Conservation (phyloP, 2,113 vertebrate genomes). For the Carlito syrichta region DNA sequence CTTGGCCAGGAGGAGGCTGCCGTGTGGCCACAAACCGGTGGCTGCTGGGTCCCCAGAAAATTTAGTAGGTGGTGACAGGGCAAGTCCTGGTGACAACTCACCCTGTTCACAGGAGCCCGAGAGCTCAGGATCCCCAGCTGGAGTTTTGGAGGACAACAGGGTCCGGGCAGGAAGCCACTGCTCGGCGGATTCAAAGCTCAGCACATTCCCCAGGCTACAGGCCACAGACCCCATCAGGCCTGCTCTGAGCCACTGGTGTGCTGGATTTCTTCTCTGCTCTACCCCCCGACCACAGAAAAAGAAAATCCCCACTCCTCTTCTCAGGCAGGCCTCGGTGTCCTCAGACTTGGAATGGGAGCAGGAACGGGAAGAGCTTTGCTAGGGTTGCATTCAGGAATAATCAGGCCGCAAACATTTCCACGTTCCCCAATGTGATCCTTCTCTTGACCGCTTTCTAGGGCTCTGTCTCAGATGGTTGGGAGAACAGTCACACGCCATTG, state of each 20-base stretch:
- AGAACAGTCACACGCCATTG: not conserved
- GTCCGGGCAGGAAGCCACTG: not conserved
- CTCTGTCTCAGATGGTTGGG: not conserved
- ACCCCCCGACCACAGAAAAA: not conserved
- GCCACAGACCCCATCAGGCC: not conserved
- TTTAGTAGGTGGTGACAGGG: slow-evolving; percentile 69
- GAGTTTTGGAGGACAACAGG: not conserved
- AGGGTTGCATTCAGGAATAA: not conserved
- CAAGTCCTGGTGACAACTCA: slow-evolving; percentile 44
- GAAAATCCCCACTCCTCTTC: not conserved
- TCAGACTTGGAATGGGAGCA: not conserved
- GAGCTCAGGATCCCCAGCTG: not conserved
- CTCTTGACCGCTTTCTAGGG: not conserved
- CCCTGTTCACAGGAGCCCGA: not conserved
- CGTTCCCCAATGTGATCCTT: not conserved
- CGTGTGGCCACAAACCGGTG: slow-evolving; percentile 4
- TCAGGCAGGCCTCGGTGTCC: not conserved
- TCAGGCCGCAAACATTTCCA: not conserved
- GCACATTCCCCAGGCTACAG: slow-evolving; percentile 21
- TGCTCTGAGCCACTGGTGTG: not conserved
- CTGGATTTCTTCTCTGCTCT: not conserved
- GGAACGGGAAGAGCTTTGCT: not conserved
- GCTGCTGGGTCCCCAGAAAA: slow-evolving; percentile 51
- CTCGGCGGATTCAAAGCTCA: not conserved
- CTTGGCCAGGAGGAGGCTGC: slow-evolving; percentile 43